Percentiles rank a stretch among this genome's conserved stretches.
These are phyloP conservation scores for Tetrapedia diversipes DNA, from an alignment of 2,888 invertebrate genomes.

Conservation along the genomic window DNA sequence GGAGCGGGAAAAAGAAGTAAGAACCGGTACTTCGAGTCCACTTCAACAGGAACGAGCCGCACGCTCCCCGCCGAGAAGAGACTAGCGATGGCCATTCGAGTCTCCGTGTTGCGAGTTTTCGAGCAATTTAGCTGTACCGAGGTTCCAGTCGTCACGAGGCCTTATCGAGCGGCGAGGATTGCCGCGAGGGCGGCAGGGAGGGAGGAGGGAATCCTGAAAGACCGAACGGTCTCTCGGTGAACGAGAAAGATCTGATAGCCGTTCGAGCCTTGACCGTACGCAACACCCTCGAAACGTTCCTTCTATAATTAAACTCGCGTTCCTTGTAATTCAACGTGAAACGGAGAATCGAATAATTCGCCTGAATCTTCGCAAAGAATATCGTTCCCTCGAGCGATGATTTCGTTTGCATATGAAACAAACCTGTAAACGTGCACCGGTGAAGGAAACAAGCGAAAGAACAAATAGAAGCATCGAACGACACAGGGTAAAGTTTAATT, in stretches of 20 bases:
- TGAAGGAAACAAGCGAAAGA: no score
- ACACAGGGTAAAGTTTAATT: no score
- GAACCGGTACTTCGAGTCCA: slow-evolving; percentile 70
- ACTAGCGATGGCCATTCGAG: slow-evolving; percentile 21
- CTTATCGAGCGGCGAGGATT: slow-evolving; percentile 27
- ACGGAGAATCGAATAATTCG: neutral
- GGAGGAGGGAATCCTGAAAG: neutral
- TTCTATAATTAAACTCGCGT: slow-evolving; percentile 3
- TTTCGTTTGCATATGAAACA: no score
- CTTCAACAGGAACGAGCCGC: slow-evolving; percentile 44
- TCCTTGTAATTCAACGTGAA: neutral
- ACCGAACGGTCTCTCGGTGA: slow-evolving; percentile 8
- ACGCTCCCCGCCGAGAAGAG: slow-evolving; percentile 33
- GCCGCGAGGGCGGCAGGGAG: neutral
- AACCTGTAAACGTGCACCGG: no score
- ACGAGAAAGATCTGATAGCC: slow-evolving; percentile 19
- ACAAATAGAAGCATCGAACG: no score
- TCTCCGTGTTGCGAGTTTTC: slow-evolving; percentile 22
- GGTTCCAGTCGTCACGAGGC: slow-evolving; percentile 1
- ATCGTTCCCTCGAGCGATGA: no score
- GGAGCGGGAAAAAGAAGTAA: slow-evolving; percentile 55
- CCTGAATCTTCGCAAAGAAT: no score
- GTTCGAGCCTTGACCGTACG: slow-evolving; percentile 30
- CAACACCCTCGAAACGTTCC: slow-evolving; percentile 15
- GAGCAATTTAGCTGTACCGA: slow-evolving; percentile 28